These are phyloP conservation scores for Amphilophus citrinellus DNA, from an alignment of 2,113 vertebrate species.

Conservation along the genomic window DNA sequence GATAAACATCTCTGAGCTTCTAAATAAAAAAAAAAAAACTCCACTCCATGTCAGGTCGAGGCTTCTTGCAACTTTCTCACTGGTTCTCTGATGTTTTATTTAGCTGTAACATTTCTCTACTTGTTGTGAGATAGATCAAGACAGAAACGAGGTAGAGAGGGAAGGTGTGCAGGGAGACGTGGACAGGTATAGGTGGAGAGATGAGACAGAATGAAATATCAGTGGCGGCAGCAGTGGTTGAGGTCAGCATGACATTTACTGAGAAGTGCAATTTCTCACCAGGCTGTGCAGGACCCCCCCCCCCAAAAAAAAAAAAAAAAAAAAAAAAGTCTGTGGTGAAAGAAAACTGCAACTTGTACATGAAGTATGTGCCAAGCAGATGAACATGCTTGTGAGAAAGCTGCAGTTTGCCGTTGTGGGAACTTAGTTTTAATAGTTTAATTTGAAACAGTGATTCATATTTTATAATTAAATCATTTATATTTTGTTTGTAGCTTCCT, in stretches of 20 bases:
- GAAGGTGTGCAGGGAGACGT: not conserved
- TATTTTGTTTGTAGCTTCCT: too few relatives aligned
- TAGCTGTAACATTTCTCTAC: conserved; percentile 23
- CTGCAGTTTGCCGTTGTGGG: too few relatives aligned
- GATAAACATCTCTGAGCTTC: conserved; percentile 2
- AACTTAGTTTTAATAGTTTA: too few relatives aligned
- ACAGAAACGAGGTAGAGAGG: not conserved
- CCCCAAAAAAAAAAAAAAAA: not conserved
- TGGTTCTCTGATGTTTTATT: conserved; percentile 59
- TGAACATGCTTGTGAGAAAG: too few relatives aligned
- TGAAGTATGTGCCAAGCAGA: not conserved
- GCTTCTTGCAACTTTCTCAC: conserved; percentile 23
- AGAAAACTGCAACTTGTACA: not conserved
- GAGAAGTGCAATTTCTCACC: not conserved
- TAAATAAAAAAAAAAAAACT: conserved; percentile 2
- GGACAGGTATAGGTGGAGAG: not conserved
- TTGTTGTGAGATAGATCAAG: not conserved
- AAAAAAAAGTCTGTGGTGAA: not conserved
- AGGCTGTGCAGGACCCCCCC: not conserved
- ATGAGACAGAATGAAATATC: conserved; percentile 9
- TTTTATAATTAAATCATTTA: too few relatives aligned
- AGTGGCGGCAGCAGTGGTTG: not conserved
- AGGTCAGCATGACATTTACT: not conserved
- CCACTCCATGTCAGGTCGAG: conserved; percentile 31
- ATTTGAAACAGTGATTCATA: too few relatives aligned